phyloP scores from a whole-genome alignment of 2,797 vertebrate species.

The Falco columbarius region DNA sequence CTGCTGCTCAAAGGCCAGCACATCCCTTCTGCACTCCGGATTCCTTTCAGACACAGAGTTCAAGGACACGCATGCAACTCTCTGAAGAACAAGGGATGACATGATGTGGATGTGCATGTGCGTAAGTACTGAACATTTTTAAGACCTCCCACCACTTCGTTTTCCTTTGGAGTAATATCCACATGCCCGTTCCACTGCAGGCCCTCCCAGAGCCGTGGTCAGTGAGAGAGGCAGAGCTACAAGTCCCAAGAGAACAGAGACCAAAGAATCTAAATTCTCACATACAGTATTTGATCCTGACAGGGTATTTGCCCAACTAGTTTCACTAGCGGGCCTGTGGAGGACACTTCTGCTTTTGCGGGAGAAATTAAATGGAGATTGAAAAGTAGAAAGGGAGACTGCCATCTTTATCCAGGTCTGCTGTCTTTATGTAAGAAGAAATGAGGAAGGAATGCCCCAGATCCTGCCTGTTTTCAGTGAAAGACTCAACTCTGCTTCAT shows the following conservation, averaged over 20 bases:
- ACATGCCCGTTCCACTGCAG: neutral
- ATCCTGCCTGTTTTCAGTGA: neutral
- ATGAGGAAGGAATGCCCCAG: neutral
- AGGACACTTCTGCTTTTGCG: neutral
- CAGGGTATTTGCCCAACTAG: neutral
- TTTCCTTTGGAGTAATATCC: neutral
- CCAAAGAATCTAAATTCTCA: neutral
- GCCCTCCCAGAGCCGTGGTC: neutral
- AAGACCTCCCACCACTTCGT: neutral
- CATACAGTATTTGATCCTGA: neutral
- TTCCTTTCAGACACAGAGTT: neutral
- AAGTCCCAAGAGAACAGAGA: neutral
- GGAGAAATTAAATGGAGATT: neutral
- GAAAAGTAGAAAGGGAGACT: neutral
- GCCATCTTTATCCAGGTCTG: neutral
- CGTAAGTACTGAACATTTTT: neutral
- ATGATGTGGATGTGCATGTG: neutral
- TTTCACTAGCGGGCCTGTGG: neutral
- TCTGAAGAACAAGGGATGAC: neutral
- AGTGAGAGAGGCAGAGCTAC: neutral
- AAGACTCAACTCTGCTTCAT: neutral
- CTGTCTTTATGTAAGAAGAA: neutral
- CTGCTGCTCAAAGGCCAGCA: neutral
- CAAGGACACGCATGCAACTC: neutral
- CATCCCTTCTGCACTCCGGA: neutral